These are phyloP conservation scores for Ephydatia muelleri DNA, from an alignment of 37 sponge, comb jelly and placozoan genomes.

Conservation along the genomic window DNA sequence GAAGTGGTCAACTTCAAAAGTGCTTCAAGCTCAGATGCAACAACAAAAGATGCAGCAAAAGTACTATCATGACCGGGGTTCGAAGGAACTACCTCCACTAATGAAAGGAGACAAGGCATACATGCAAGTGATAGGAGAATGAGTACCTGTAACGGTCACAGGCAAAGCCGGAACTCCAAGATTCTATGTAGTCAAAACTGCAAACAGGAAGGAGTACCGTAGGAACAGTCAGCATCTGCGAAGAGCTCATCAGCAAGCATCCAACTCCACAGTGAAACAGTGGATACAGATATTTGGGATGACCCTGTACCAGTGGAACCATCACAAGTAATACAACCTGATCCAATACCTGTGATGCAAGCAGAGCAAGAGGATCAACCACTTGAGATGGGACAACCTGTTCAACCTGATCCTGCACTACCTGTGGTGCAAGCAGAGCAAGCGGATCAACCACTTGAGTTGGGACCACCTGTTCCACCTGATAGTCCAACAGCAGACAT, in stretches of 20 bases:
- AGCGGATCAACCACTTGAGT: no score
- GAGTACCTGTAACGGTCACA: constrained; percentile 18
- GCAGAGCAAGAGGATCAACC: not conserved
- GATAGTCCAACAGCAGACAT: not conserved
- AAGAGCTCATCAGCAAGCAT: not conserved
- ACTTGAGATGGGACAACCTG: not conserved
- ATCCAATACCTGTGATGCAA: not conserved
- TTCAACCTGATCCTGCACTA: no score
- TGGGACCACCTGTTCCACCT: no score
- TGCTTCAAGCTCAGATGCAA: constrained; percentile 10
- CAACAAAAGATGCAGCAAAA: constrained; percentile 26
- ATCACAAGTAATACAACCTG: not conserved
- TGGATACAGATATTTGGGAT: not conserved
- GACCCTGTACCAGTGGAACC: not conserved
- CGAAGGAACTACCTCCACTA: constrained; percentile 7
- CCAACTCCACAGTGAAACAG: not conserved
- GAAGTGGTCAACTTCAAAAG: constrained; percentile 4
- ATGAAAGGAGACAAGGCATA: constrained; percentile 30
- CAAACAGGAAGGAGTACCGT: constrained; percentile 3
- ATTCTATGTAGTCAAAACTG: constrained; percentile 18
- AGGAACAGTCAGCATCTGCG: constrained; percentile 37
- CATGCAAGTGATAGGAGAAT: constrained; percentile 20
- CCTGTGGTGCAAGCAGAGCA: no score
- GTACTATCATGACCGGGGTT: constrained; percentile 21
- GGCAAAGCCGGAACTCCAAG: constrained; percentile 16